phyloP scores from a whole-genome alignment of 2,888 invertebrate genomes.

The Drosophila nigricruria region DNA sequence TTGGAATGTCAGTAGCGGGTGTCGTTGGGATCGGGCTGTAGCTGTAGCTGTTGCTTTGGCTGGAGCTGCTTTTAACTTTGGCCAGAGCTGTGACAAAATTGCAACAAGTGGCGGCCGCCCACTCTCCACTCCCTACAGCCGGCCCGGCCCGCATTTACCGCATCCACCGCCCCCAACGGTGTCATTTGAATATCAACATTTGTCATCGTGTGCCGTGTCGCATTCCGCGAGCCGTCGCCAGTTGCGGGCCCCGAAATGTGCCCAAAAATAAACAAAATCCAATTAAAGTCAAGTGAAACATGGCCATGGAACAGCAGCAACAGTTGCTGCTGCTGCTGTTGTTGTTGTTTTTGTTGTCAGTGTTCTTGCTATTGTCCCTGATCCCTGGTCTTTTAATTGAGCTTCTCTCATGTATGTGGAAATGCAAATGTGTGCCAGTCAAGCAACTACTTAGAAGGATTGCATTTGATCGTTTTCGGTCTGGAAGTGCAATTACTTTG shows the following conservation, averaged over 20 bases:
- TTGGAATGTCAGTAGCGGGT: slow-evolving; percentile 73
- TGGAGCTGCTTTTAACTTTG: slow-evolving; percentile 12
- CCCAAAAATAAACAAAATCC: slow-evolving; percentile 78
- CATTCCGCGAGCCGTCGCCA: slow-evolving; percentile 69
- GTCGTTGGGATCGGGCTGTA: slow-evolving; percentile 20
- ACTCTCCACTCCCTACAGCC: slow-evolving; percentile 2
- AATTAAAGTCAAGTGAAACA: slow-evolving; percentile 76
- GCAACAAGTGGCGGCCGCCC: slow-evolving; percentile 47
- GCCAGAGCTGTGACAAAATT: slow-evolving; percentile 60
- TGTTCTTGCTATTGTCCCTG: slow-evolving; percentile 20
- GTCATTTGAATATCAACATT: slow-evolving; percentile 81
- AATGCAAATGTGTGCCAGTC: slow-evolving; percentile 70
- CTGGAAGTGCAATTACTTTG: slow-evolving; percentile 68
- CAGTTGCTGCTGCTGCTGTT: neutral
- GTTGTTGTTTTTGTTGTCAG: slow-evolving; percentile 37
- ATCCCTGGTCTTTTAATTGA: slow-evolving; percentile 68
- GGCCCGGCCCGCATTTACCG: slow-evolving; percentile 41
- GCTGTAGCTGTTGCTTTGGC: neutral
- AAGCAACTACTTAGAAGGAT: slow-evolving; percentile 61
- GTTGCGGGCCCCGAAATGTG: slow-evolving; percentile 65
- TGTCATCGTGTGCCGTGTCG: slow-evolving; percentile 80
- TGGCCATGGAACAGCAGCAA: slow-evolving; percentile 39
- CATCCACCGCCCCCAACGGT: slow-evolving; percentile 59
- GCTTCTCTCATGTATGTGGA: slow-evolving; percentile 55
- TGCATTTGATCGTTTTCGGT: slow-evolving; percentile 13